These are phyloP conservation scores for Deroplatys truncata DNA, from an alignment of 2,888 invertebrate genomes.

Conservation along the genomic window DNA sequence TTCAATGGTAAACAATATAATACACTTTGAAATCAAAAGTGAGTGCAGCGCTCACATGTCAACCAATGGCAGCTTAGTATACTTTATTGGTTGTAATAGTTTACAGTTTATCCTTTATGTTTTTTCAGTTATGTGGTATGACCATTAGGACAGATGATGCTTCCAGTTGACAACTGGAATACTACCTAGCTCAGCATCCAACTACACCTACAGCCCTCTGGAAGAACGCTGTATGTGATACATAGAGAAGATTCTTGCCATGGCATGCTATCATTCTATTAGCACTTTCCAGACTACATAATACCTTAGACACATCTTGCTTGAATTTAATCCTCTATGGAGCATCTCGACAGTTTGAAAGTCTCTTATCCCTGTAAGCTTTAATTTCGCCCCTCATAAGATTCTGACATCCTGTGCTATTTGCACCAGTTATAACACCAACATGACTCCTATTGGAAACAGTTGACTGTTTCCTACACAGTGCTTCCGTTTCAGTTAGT, in stretches of 20 bases:
- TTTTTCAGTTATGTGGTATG: neutral
- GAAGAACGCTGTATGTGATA: neutral
- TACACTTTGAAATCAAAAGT: too few species aligned
- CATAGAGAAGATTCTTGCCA: neutral
- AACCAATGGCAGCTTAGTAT: too few species aligned
- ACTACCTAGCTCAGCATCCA: neutral
- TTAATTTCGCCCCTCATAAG: neutral
- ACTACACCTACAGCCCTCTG: neutral
- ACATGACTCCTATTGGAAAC: neutral
- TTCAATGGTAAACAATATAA: too few species aligned
- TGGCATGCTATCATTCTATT: neutral
- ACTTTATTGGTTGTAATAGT: too few species aligned
- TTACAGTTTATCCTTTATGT: neutral
- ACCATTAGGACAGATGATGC: neutral
- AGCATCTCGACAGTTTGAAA: neutral
- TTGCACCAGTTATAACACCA: neutral
- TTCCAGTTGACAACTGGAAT: neutral
- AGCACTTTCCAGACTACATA: neutral
- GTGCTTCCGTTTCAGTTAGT: neutral
- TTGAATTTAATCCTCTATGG: neutral
- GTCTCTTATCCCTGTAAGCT: neutral
- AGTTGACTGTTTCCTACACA: neutral
- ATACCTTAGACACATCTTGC: neutral
- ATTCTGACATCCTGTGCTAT: neutral
- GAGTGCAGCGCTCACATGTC: too few species aligned